Evolutionary conservation across 2,113 vertebrate species (phyloP).

Genomic region (Amphiprion ocellaris): DNA sequence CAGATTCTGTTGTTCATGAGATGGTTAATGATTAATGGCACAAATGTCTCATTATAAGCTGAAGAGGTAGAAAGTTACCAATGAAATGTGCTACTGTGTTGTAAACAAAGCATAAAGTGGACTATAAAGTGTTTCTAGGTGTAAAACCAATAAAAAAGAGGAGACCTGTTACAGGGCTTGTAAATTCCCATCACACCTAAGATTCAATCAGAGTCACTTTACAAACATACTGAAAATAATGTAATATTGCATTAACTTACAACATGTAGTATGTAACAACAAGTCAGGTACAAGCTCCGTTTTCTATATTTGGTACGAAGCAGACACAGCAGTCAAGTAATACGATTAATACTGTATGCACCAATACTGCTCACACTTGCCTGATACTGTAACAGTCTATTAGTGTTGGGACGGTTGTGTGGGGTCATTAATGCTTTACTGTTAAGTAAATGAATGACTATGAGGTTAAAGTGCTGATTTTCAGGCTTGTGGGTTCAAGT

Average conservation of each 20-base stretch:
- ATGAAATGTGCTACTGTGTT: background rate
- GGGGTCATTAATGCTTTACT: background rate
- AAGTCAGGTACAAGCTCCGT: background rate
- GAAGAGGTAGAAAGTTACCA: background rate
- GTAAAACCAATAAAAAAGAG: background rate
- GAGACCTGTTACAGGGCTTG: background rate
- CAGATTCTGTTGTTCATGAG: background rate
- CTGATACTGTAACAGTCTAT: background rate
- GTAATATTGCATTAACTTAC: background rate
- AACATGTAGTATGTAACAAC: background rate
- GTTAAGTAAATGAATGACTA: slow-evolving; percentile 31
- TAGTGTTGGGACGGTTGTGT: background rate
- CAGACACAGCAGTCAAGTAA: slow-evolving; percentile 4
- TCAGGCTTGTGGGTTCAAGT: background rate
- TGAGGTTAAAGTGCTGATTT: slow-evolving; percentile 5
- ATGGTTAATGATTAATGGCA: slow-evolving; percentile 30
- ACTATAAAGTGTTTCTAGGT: background rate
- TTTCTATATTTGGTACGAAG: slow-evolving; percentile 1
- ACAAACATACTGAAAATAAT: background rate
- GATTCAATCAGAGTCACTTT: background rate
- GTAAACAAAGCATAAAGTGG: background rate
- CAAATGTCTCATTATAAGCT: background rate
- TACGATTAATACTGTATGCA: background rate
- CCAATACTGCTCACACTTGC: background rate
- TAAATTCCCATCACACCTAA: background rate